phyloP scores from a whole-genome alignment of 2,113 vertebrate genomes.

The Carassius gibelio region DNA sequence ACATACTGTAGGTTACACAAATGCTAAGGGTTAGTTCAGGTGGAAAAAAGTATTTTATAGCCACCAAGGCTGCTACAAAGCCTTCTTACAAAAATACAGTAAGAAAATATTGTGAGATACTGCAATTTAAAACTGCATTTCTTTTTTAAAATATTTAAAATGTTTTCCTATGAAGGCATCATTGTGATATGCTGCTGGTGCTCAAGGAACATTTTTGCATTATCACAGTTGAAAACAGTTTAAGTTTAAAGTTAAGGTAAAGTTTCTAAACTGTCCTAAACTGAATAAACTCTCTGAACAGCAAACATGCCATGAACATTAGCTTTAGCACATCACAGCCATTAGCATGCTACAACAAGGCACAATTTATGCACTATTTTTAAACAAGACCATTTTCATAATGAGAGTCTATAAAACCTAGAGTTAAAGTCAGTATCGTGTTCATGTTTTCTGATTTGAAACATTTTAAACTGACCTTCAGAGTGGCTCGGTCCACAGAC shows the following conservation, averaged over 20 bases:
- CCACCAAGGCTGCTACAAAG: neutral
- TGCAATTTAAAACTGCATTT: neutral
- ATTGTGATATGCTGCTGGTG: neutral
- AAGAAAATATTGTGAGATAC: neutral
- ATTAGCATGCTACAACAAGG: slow-evolving; percentile 71
- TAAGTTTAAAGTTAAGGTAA: neutral
- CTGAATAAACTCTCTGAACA: neutral
- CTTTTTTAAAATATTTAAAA: neutral
- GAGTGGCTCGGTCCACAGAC: slow-evolving; percentile 73
- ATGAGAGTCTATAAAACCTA: slow-evolving; percentile 76
- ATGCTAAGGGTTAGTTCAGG: neutral
- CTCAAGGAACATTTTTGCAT: neutral
- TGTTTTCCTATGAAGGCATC: neutral
- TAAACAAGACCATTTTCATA: slow-evolving; percentile 80
- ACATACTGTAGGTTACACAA: neutral
- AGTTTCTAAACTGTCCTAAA: slow-evolving; percentile 3
- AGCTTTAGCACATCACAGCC: slow-evolving; percentile 60
- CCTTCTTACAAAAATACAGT: neutral
- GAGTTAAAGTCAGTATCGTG: slow-evolving; percentile 74
- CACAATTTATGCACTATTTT: slow-evolving; percentile 68
- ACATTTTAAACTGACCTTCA: slow-evolving; percentile 80
- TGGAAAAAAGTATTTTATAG: neutral
- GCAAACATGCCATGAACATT: neutral
- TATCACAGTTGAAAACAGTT: neutral
- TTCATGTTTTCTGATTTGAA: slow-evolving; percentile 76